Evolutionary conservation across 2,113 vertebrate species (phyloP).

Genomic region (Spea bombifrons): DNA sequence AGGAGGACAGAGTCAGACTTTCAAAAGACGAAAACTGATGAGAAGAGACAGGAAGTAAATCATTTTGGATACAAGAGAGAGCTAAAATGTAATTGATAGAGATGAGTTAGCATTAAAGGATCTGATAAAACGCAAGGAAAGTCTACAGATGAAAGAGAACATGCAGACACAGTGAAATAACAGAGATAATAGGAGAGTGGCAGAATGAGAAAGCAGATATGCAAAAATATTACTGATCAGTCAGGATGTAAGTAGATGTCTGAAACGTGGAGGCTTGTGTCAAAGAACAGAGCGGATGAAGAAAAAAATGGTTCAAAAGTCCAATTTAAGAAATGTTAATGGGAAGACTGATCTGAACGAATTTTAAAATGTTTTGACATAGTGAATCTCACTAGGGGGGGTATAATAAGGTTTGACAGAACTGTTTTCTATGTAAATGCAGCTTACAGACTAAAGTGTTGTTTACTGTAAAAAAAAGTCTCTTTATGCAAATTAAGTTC

Average conservation of each 20-base stretch:
- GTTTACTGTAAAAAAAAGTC: constrained; percentile 71
- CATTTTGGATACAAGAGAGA: constrained; percentile 18
- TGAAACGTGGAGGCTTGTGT: constrained; percentile 39
- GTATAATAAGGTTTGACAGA: constrained; percentile 73
- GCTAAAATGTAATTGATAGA: constrained; percentile 32
- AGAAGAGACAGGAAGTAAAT: constrained; percentile 13
- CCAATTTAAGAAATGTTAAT: constrained; percentile 59
- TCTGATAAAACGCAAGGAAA: constrained; percentile 20
- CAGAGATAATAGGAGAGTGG: constrained; percentile 23
- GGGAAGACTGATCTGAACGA: constrained; percentile 51
- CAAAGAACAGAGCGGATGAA: constrained; percentile 17
- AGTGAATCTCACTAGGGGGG: constrained; percentile 63
- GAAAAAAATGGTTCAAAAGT: constrained; percentile 48
- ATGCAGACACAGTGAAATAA: constrained; percentile 11
- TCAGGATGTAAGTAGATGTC: constrained; percentile 28
- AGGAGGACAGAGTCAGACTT: not conserved
- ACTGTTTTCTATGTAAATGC: constrained; percentile 74
- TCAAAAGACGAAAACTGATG: not conserved
- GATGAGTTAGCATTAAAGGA: constrained; percentile 39
- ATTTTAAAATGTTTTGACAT: constrained; percentile 67
- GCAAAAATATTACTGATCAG: constrained; percentile 28
- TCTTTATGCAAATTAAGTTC: constrained; percentile 72
- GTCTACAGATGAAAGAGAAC: constrained; percentile 32
- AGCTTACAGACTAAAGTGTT: constrained; percentile 65
- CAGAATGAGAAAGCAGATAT: constrained; percentile 27